Base-by-base conservation (phyloP, 35 echinoderm and acorn worm genomes). In the Hemicentrotus pulcherrimus region DNA sequence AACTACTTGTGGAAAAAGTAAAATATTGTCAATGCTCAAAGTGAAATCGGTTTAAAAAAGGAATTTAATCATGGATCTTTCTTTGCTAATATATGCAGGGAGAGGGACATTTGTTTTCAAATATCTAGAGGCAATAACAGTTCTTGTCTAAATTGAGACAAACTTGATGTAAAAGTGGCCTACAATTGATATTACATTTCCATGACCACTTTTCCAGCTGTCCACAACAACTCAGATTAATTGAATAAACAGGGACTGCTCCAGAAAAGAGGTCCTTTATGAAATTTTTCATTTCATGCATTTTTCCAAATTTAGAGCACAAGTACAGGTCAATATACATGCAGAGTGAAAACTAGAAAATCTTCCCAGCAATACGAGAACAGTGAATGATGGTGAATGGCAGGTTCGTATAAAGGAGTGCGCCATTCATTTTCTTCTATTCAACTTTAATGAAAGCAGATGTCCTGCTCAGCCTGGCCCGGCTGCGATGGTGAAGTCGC, bases 361-460 rank as follows among this genome's bases (percentile, higher is more conserved):
- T 78, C 35, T 41, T 41, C 35, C 19, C 65, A 78, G 65, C 24
- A 78, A n/a, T 78, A 70, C 22, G n/a, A 78, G 24, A 0, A 70
- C 16, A n/a, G 19, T 78, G 6, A 8, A 15, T 55, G 65, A 78
- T 4, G 65, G 19, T 78, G 65, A 78, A 78, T 78, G 22, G 65
- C 65, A 78, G 65, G 18, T 78, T 28, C 0, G 50, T 55, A 55
- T 55, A 55, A 55, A 55, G 50, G 50, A 55, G 50, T 55, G 50
- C 50, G 50, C 50, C 19, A n/a, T 78, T 78, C 28, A 78, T 78
- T 28, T 78, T 78, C 65, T n/a, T 78, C 65, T 78, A 78, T 78
- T 78, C 65, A 78, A 78, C 22, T 78, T 78, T 78, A 78, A 78
- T 78, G 65, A 78, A 78, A 78, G 65, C 65, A 78, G 65, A 78